Base-by-base conservation (phyloP, 2,888 invertebrate genomes). In the Eremobia ochroleuca region DNA sequence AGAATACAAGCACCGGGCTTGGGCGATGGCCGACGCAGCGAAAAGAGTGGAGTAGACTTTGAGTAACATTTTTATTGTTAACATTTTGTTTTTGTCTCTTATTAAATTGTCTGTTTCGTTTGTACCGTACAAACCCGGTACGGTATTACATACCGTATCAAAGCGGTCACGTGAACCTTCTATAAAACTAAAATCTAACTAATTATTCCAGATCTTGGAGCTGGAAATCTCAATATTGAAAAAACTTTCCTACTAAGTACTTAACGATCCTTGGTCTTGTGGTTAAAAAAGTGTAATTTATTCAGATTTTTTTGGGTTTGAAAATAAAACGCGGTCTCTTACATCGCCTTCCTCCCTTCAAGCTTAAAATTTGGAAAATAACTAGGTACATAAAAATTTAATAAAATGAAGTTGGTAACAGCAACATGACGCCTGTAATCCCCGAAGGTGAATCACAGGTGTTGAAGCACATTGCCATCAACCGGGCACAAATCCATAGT, bases 1-100 rank as follows among this genome's bases (percentile, higher is more conserved):
- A 87, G 82, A 75, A 87, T 79, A 81, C 68, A 66, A 73, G 69
- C 77, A 74, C 28, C 71, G 78, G 65, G 76, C 31, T 79, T 73
- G 79, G 77, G 85, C 72, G 64, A 62, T 73, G 75, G 79, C 46
- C 37, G 64, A 67, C 59, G 31, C 78, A 81, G 40, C 21, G 77
- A 55, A 52, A 59, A 11, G 28, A 18, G 21, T 81, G 65, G 88
- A 81, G 85, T 77, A 25, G 66, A 21, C 52, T 43, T 69, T 0
- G 0, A 2, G 8, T 6, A 62, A 66, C 5, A 4, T 25, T 40
- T 6, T 4, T n/a, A n/a, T n/a, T n/a, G n/a, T n/a, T n/a, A n/a
- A n/a, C n/a, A n/a, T n/a, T n/a, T n/a, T n/a, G n/a, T 43, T 40
- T 73, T 68, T 59, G 13, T 3, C 2, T 25, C 0, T 9, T 1